phyloP scores from a whole-genome alignment of 53 echinoderm and acorn worm species.

The Echinometra lucunter region DNA sequence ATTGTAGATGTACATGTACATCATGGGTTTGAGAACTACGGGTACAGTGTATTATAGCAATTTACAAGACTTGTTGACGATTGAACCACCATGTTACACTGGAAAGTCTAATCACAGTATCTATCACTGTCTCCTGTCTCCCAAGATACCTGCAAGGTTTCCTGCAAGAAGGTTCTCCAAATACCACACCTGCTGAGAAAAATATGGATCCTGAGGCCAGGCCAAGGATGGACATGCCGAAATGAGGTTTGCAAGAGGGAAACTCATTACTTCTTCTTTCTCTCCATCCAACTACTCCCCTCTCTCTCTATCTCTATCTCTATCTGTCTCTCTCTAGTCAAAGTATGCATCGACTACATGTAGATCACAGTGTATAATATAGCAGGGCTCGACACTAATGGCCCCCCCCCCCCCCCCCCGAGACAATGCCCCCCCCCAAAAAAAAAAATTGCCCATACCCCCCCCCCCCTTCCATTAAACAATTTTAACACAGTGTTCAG shows the following conservation, averaged over 20 bases:
- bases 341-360: too few species aligned
- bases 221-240: background rate
- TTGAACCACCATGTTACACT: background rate
- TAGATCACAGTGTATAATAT: too few species aligned
- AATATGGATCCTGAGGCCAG: constrained; percentile 33
- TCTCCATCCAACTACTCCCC: background rate
- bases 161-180: constrained; percentile 31
- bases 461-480: too few species aligned
- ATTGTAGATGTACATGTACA: too few species aligned
- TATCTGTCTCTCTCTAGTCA: too few species aligned
- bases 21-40: too few species aligned
- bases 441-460: too few species aligned
- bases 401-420: too few species aligned
- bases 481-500: too few species aligned
- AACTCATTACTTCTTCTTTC: background rate
- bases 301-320: background rate
- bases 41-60: too few species aligned
- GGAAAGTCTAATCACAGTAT: background rate
- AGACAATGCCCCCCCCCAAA: too few species aligned
- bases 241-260: background rate
- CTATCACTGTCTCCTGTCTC: background rate
- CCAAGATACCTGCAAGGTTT: background rate
- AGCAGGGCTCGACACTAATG: too few species aligned
- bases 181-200: constrained; percentile 44
- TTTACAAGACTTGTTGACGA: background rate